Conservation (phyloP, 2,797 vertebrate genomes). For the Spea hammondii region DNA sequence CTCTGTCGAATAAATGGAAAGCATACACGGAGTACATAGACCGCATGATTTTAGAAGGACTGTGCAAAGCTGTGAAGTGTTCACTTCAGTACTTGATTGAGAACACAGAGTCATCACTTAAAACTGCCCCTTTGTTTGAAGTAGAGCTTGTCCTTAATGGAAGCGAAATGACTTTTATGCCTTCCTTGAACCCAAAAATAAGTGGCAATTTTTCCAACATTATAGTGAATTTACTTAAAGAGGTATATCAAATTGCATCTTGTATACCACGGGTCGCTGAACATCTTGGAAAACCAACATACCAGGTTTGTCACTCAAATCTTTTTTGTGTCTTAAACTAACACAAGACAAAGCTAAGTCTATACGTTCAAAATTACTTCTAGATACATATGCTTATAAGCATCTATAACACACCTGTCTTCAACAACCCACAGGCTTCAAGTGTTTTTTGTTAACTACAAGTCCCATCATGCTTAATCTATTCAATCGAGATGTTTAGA, state of each 20-base stretch:
- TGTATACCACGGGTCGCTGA: conserved; percentile 70
- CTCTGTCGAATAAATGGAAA: conserved; percentile 72
- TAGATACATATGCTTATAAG: too few species aligned
- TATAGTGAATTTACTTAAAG: conserved; percentile 70
- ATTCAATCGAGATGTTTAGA: too few species aligned
- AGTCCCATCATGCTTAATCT: too few species aligned
- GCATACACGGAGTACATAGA: conserved; percentile 75
- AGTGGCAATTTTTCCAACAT: conserved; percentile 73
- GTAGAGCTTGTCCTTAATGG: conserved; percentile 71
- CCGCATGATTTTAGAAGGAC: conserved; percentile 72
- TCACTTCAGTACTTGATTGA: conserved; percentile 77
- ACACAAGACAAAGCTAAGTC: neutral
- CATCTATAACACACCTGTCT: too few species aligned
- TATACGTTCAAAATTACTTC: too few species aligned
- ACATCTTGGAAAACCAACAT: conserved; percentile 66
- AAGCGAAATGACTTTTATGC: conserved; percentile 71
- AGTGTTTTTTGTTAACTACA: too few species aligned
- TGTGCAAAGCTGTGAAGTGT: conserved; percentile 73
- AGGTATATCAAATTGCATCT: conserved; percentile 68
- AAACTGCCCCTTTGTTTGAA: conserved; percentile 72
- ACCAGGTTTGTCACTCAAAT: conserved; percentile 60
- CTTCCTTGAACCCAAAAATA: conserved; percentile 67
- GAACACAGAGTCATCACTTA: conserved; percentile 71
- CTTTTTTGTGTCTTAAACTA: neutral
- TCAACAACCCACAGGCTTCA: too few species aligned